Evolutionary conservation across 2,888 invertebrate species (phyloP).

Genomic region (Euzophera pinguis): DNA sequence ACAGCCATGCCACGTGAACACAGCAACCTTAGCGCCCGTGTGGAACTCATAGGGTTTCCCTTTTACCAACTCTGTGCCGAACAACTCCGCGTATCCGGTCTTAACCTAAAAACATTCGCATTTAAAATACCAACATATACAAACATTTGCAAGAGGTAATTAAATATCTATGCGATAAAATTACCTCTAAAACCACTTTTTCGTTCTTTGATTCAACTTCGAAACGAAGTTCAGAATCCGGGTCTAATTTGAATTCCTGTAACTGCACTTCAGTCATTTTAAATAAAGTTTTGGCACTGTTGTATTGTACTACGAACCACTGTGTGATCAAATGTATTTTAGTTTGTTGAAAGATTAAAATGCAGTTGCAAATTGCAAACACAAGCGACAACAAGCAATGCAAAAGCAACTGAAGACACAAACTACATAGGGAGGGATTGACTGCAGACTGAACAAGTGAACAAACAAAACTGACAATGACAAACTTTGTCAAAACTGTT

Average conservation of each 20-base stretch:
- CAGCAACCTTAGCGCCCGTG: slow-evolving; percentile 95
- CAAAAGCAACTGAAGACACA: too few relatives aligned
- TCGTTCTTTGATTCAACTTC: slow-evolving; percentile 94
- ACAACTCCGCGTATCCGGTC: slow-evolving; percentile 95
- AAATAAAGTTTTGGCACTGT: neutral
- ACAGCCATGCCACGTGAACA: slow-evolving; percentile 98
- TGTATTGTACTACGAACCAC: neutral
- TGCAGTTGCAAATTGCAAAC: too few relatives aligned
- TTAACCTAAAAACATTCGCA: slow-evolving; percentile 83
- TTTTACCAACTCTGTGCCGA: slow-evolving; percentile 96
- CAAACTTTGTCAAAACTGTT: too few relatives aligned
- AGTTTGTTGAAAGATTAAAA: neutral
- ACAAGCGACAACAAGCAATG: too few relatives aligned
- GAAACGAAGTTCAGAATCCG: slow-evolving; percentile 94
- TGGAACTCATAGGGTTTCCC: slow-evolving; percentile 94
- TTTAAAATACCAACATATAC: slow-evolving; percentile 14
- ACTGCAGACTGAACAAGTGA: too few relatives aligned
- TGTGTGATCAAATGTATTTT: neutral
- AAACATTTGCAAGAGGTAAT: neutral
- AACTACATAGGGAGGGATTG: too few relatives aligned
- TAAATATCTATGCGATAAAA: slow-evolving; percentile 13
- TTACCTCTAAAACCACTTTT: slow-evolving; percentile 88
- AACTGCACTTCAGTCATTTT: slow-evolving; percentile 72
- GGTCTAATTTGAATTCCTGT: slow-evolving; percentile 90
- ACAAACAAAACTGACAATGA: too few relatives aligned